Evolutionary conservation across 92 coral and sea anemone species (phyloP), one percentile per base, ranked within the genome.

Genomic region (Plumapathes pennacea): DNA sequence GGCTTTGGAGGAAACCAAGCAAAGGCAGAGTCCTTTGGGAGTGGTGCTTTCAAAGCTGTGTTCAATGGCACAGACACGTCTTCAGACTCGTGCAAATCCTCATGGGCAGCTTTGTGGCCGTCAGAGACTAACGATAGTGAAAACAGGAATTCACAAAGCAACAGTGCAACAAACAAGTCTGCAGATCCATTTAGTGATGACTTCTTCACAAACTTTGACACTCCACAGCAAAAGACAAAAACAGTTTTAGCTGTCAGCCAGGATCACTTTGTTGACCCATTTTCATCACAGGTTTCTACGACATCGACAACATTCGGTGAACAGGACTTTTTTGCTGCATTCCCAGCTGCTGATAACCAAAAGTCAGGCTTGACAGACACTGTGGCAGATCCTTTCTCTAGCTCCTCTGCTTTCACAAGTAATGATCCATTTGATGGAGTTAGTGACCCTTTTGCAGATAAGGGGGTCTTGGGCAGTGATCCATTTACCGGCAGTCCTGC

Each of bases 361-460:
- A 67, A 54, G 38, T 71, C 10, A 39, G 82, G 72, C 50, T 46
- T 79, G 21, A 41, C 85, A 1, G 75, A 64, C 47, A 72, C 87
- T 2, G 72, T 81, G 42, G 75, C 82, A 7, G n/a, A n/a, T n/a
- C n/a, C n/a, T n/a, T n/a, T n/a, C n/a, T 46, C 70, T 3, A 44
- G 62, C 30, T 80, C 67, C 38, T 45, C 74, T 26, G 77, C 48
- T 36, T 70, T 78, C 28, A 57, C 88, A 31, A 48, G 25, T 12
- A 46, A 52, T 21, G 99, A 94, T 54, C 99, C 99, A 2, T 94
- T 94, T 69, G 66, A 77, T 42, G 98, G 89, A 39, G 54, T 72
- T 38, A 78, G 65, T 57, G 99, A 94, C 54, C 99, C 99, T 14
- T 94, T 94, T 81, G 96, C 96, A 0, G 91, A 78, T 23, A 83